These are phyloP conservation scores for Rhynchomys soricoides DNA, from an alignment of 2,113 vertebrate species.

Conservation along the genomic window DNA sequence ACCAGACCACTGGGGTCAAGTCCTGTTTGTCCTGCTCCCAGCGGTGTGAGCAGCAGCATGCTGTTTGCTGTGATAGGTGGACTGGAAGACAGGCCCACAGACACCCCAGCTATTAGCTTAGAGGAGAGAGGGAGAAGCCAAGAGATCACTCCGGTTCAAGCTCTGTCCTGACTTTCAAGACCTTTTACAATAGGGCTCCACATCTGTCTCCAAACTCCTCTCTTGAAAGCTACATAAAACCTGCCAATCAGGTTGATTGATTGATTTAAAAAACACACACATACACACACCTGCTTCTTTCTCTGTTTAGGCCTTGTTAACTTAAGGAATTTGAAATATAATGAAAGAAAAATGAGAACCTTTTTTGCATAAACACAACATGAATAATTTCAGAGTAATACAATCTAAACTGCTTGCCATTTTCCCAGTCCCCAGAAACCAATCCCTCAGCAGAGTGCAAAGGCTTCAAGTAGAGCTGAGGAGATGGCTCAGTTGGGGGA, in stretches of 20 bases:
- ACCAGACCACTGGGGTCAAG: background rate
- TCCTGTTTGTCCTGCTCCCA: background rate
- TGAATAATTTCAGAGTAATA: conserved; percentile 30
- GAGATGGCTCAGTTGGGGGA: background rate
- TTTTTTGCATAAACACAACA: background rate
- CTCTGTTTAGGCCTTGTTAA: conserved; percentile 19
- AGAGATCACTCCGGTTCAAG: background rate
- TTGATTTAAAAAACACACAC: background rate
- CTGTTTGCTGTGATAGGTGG: background rate
- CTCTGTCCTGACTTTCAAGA: background rate
- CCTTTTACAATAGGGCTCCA: background rate
- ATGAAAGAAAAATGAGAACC: conserved; percentile 15
- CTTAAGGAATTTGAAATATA: conserved; percentile 52
- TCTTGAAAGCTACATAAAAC: background rate
- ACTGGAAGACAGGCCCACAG: background rate
- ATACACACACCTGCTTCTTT: background rate
- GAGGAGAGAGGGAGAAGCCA: background rate
- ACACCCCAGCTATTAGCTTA: background rate
- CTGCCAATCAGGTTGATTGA: background rate
- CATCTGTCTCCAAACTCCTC: background rate
- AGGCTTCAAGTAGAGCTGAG: background rate
- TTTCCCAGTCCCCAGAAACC: background rate
- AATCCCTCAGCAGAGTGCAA: background rate
- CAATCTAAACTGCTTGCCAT: background rate
- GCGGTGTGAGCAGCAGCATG: background rate